These are phyloP conservation scores for Diadema setosum DNA, from an alignment of 35 echinoderm and acorn worm genomes.

Conservation along the genomic window DNA sequence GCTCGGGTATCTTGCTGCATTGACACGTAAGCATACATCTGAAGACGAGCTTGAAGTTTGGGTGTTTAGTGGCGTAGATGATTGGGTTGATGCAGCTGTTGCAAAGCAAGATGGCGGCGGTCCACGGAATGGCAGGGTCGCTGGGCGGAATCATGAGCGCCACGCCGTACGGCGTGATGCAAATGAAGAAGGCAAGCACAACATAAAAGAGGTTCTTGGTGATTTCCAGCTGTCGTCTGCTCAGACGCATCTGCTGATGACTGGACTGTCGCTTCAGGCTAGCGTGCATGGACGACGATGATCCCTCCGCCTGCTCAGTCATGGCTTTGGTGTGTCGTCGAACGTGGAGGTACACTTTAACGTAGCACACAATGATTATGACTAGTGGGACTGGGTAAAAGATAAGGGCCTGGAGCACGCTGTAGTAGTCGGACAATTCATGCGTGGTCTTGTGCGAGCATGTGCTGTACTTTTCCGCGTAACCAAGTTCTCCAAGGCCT, in stretches of 20 bases:
- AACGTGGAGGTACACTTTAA: constrained; percentile 59
- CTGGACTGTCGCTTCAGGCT: constrained; percentile 4
- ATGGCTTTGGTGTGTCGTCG: constrained; percentile 55
- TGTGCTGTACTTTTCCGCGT: constrained; percentile 69
- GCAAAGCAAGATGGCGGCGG: constrained; percentile 58
- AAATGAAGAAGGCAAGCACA: constrained; percentile 69
- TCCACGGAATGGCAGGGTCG: constrained; percentile 81
- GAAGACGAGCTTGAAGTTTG: constrained; percentile 80
- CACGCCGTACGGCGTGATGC: constrained; percentile 63
- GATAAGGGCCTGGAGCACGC: constrained; percentile 41
- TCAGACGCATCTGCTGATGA: background rate
- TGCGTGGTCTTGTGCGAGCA: constrained; percentile 74
- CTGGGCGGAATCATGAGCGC: constrained; percentile 76
- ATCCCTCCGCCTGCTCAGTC: constrained; percentile 35
- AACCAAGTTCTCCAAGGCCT: constrained; percentile 74
- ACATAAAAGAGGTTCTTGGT: constrained; percentile 89
- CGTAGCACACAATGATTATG: constrained; percentile 62
- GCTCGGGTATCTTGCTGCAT: constrained; percentile 45
- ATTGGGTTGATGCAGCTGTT: constrained; percentile 77
- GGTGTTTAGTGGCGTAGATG: constrained; percentile 87
- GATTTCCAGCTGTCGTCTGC: constrained; percentile 67
- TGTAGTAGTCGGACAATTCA: constrained; percentile 40
- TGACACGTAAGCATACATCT: constrained; percentile 53
- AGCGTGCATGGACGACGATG: constrained; percentile 29
- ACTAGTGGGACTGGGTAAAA: constrained; percentile 75